Conservation (phyloP, 2,113 vertebrate genomes). For the Oryzias melastigma region DNA sequence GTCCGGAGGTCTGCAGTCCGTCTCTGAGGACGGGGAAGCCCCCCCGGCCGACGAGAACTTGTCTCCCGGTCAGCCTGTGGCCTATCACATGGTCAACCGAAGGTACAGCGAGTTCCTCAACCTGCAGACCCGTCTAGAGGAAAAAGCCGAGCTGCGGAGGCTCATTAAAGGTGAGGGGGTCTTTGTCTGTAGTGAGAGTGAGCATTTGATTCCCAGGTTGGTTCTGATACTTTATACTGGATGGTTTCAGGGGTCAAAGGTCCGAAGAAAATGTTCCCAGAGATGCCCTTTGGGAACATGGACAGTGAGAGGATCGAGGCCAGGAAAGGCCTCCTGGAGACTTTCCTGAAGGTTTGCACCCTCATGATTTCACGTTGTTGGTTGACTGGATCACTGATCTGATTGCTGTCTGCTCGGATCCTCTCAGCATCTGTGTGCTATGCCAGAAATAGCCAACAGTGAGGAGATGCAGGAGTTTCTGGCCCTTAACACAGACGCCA, state of each 20-base stretch:
- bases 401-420: not conserved
- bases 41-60: conserved; percentile 29
- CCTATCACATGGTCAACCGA: conserved; percentile 94
- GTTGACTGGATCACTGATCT: not conserved
- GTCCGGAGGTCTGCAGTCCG: conserved; percentile 33
- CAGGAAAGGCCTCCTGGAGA: conserved; percentile 89
- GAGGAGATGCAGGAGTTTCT: conserved; percentile 97
- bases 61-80: conserved; percentile 81
- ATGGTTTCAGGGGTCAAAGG: conserved; percentile 89
- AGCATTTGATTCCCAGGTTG: not conserved
- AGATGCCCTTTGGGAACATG: conserved; percentile 98
- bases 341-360: conserved; percentile 86
- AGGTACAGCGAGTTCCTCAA: conserved; percentile 98
- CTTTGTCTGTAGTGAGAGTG: not conserved
- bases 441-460: conserved; percentile 90
- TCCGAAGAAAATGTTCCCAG: conserved; percentile 96
- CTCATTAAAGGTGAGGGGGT: conserved; percentile 85
- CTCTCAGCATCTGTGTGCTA: conserved; percentile 87
- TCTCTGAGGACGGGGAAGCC: conserved; percentile 45
- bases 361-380: not conserved
- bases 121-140: conserved; percentile 93
- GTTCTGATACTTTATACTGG: not conserved
- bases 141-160: conserved; percentile 88
- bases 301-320: conserved; percentile 97
- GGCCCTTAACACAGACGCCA: conserved; percentile 93